These are phyloP conservation scores for Neoarius graeffei DNA, from an alignment of 2,113 vertebrate genomes.

Conservation along the genomic window DNA sequence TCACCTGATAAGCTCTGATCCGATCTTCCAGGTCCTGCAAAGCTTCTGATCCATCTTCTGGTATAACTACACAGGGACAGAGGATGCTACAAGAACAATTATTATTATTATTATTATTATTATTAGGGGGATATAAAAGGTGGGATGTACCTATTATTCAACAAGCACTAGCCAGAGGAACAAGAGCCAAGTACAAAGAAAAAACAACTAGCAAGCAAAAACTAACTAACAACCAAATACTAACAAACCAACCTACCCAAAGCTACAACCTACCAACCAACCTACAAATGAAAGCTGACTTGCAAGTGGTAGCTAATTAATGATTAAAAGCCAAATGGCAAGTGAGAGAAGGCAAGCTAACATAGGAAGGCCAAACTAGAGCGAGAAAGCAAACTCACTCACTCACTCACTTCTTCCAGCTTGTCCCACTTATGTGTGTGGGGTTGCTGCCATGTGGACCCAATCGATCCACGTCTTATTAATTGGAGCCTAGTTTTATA, in stretches of 20 bases:
- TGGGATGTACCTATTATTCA: too few relatives aligned
- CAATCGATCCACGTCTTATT: too few relatives aligned
- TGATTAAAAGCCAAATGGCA: not conserved
- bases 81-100: constrained; percentile 67
- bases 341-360: not conserved
- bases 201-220: not conserved
- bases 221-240: not conserved
- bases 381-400: not conserved
- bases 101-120: constrained; percentile 11
- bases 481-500: too few relatives aligned
- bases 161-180: not conserved
- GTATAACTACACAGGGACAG: constrained; percentile 80
- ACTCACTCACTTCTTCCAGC: too few relatives aligned
- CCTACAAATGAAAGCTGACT: too few relatives aligned
- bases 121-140: not conserved
- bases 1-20: constrained; percentile 81
- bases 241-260: too few relatives aligned
- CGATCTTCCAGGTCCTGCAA: constrained; percentile 67
- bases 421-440: too few relatives aligned
- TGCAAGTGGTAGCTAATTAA: not conserved
- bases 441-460: too few relatives aligned
- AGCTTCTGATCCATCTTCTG: constrained; percentile 70
- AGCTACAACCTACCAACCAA: too few relatives aligned
- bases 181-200: not conserved
- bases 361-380: not conserved